Evolutionary conservation across 2,797 vertebrate genomes (phyloP).

Genomic region (Acomys russatus): DNA sequence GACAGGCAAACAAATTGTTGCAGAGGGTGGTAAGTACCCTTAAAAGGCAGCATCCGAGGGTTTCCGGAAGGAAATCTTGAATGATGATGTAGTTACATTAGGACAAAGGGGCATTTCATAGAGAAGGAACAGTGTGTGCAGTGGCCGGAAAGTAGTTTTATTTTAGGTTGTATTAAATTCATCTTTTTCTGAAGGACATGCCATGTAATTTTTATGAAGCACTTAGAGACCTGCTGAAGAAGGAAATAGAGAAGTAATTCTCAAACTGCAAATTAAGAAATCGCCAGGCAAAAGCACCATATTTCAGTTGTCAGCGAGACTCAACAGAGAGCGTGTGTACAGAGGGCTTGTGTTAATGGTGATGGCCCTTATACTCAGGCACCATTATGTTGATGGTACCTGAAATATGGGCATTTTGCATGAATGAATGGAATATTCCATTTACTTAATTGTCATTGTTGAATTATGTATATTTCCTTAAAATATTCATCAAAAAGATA

Average conservation of each 20-base stretch:
- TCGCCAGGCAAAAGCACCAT: conserved; percentile 6
- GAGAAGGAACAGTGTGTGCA: conserved; percentile 44
- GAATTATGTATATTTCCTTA: conserved; percentile 54
- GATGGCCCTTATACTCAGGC: conserved; percentile 14
- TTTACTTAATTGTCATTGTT: conserved; percentile 46
- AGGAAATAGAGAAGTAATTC: conserved; percentile 62
- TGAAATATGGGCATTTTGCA: conserved; percentile 30
- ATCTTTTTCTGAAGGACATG: conserved; percentile 48
- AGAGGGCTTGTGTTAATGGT: conserved; percentile 19
- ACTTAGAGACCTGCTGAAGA: conserved; percentile 48
- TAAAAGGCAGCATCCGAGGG: background rate
- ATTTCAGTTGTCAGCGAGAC: conserved; percentile 42
- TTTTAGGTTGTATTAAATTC: conserved; percentile 44
- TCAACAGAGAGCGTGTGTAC: conserved; percentile 18
- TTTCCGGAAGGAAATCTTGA: conserved; percentile 40
- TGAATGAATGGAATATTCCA: conserved; percentile 53
- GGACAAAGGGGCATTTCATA: conserved; percentile 37
- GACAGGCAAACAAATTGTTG: conserved; percentile 29
- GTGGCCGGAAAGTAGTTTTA: conserved; percentile 45
- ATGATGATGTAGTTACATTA: conserved; percentile 32
- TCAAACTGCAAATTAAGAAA: conserved; percentile 61
- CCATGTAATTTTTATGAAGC: conserved; percentile 67
- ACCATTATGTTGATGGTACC: background rate
- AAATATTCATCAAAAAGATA: conserved; percentile 42
- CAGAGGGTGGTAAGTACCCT: background rate